These are phyloP conservation scores for Adelognathus sp. DNA, from an alignment of 2,888 invertebrate species.

Conservation along the genomic window DNA sequence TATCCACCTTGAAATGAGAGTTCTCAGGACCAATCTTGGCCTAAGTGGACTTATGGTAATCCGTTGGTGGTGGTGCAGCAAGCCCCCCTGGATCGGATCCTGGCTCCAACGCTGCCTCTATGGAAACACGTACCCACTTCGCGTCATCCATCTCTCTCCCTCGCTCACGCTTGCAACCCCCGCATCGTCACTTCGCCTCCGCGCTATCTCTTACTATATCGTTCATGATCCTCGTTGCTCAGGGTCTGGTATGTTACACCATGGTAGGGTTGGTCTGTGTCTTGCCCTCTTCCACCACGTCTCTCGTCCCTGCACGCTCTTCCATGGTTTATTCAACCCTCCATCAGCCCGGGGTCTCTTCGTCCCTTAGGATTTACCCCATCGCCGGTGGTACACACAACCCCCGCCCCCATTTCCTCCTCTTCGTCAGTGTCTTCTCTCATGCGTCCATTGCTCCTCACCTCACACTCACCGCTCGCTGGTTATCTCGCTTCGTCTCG, in stretches of 20 bases:
- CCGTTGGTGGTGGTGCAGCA: conserved; percentile 53
- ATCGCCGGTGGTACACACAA: conserved; percentile 42
- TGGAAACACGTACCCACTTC: neutral
- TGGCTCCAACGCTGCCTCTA: conserved; percentile 6
- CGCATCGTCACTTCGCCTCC: too few relatives aligned
- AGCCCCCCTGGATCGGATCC: conserved; percentile 34
- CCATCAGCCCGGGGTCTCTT: conserved; percentile 61
- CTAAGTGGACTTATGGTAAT: conserved; percentile 65
- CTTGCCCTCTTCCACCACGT: conserved; percentile 9
- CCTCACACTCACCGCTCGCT: neutral
- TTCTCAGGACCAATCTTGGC: conserved; percentile 62
- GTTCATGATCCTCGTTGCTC: neutral
- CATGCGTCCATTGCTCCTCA: neutral
- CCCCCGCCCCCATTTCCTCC: neutral
- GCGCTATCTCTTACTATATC: neutral
- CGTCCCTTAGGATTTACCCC: conserved; percentile 58
- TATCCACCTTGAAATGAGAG: conserved; percentile 61
- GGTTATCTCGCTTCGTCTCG: conserved; percentile 4
- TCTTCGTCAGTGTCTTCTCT: neutral
- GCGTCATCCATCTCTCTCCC: neutral
- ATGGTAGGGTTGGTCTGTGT: too few relatives aligned
- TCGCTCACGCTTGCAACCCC: conserved; percentile 14
- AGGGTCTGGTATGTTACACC: too few relatives aligned
- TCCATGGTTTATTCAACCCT: conserved; percentile 66
- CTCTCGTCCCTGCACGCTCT: conserved; percentile 56